phyloP scores from a whole-genome alignment of 1,140 invertebrate genomes.

The Microvelia longipes region DNA sequence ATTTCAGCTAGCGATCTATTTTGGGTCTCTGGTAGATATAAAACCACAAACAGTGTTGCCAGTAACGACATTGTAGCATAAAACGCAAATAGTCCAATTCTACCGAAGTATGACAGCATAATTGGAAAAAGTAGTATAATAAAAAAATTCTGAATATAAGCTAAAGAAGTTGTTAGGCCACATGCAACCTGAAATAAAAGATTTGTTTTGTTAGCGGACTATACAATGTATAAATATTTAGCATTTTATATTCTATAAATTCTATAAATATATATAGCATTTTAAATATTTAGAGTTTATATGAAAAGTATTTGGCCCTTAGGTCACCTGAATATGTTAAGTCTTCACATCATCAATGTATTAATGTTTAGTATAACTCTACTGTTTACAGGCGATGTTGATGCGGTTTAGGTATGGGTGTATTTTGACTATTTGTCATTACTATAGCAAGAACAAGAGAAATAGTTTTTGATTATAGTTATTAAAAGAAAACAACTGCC shows the following conservation, averaged over 20 bases:
- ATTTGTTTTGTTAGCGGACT: not conserved
- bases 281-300: not conserved
- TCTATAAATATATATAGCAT: not conserved
- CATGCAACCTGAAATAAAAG: constrained; percentile 33
- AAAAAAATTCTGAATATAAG: constrained; percentile 53
- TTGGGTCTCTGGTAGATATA: constrained; percentile 65
- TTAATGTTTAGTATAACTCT: too few species aligned
- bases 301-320: too few species aligned
- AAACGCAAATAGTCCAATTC: constrained; percentile 46
- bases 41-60: constrained; percentile 48
- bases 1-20: constrained; percentile 59
- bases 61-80: constrained; percentile 48
- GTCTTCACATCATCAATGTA: too few species aligned
- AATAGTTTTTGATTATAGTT: too few species aligned
- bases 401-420: too few species aligned
- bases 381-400: too few species aligned
- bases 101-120: constrained; percentile 30
- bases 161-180: constrained; percentile 45
- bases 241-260: not conserved
- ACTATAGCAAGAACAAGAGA: too few species aligned
- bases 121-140: constrained; percentile 49
- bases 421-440: too few species aligned
- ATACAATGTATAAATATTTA: not conserved
- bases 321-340: too few species aligned
- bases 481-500: too few species aligned